Base-by-base conservation (phyloP, 2,888 invertebrate species). In the Chouioia cunea region DNA sequence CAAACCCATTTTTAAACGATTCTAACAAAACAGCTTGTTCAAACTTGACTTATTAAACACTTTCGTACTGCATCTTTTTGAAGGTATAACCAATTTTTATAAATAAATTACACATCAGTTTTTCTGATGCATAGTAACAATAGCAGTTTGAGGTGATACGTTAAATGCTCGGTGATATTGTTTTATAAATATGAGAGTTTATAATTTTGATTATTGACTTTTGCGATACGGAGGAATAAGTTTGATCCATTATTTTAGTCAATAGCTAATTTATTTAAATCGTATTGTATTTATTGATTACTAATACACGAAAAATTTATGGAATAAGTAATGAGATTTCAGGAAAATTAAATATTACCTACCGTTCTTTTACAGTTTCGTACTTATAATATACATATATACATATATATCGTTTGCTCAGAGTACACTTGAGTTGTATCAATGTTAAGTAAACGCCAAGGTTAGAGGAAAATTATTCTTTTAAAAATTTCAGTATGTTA, bases 311-410 rank as follows among this genome's bases (percentile, higher is more conserved):
- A 6, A 36, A 36, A 36, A 36, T 36, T 36, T 6, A 36, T 36
- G 10, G 12, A 12, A 36, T 36, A 36, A 3, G 36, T 65, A 57
- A 22, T 53, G 57, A 66, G 52, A 44, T 23, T 65, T 65, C 46
- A 65, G 53, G 54, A 58, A 65, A 65, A 71, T 53, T 66, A 62
- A 58, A 64, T 15, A 43, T n/a, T 27, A 36, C 46, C 22, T 56
- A 50, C 44, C 56, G 16, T 62, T 65, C 48, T 65, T 27, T 46
- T 50, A 70, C 56, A 50, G 65, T 57, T 44, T 70, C 56, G 65
- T 71, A 71, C 70, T 66, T 66, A 52, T 57, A 62, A 6, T 36
- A 36, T 12, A 36, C 6, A 10, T 36, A 36, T 65, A n/a, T n/a
- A n/a, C n/a, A n/a, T 27, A 48, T 60, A n/a, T 58, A 6, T 70